Evolutionary conservation across 2,888 invertebrate species (phyloP).

Genomic region (Tyria jacobaeae): DNA sequence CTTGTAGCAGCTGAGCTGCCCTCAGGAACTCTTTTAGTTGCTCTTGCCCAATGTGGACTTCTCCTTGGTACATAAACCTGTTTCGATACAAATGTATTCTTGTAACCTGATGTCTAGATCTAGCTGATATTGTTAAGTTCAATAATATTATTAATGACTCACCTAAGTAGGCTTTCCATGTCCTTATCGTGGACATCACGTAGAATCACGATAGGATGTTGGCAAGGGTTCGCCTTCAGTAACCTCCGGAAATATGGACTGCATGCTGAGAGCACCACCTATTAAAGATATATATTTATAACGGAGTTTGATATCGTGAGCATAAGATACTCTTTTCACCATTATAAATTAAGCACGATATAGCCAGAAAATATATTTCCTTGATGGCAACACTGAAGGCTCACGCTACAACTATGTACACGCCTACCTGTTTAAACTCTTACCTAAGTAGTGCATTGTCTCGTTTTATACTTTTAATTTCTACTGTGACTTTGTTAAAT

Average conservation of each 20-base stretch:
- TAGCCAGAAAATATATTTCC: too few relatives aligned
- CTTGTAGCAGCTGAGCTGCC: constrained; percentile 95
- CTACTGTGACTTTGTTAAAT: too few relatives aligned
- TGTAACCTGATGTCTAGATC: not conserved
- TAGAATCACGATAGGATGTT: constrained; percentile 95
- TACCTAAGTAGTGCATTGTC: too few relatives aligned
- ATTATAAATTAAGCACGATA: too few relatives aligned
- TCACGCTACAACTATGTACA: too few relatives aligned
- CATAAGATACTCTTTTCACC: too few relatives aligned
- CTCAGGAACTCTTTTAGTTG: constrained; percentile 94
- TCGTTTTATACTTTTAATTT: too few relatives aligned
- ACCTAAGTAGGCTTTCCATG: constrained; percentile 94
- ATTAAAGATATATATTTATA: constrained; percentile 1
- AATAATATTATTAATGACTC: constrained; percentile 18
- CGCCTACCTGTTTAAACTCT: too few relatives aligned
- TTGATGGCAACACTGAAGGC: too few relatives aligned
- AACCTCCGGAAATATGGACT: constrained; percentile 96
- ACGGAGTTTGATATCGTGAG: not conserved
- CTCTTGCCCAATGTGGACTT: constrained; percentile 95
- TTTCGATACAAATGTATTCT: constrained; percentile 16
- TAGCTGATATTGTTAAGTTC: not conserved
- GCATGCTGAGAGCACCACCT: constrained; percentile 95
- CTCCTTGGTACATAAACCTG: constrained; percentile 97
- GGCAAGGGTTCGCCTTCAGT: constrained; percentile 95
- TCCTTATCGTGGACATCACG: constrained; percentile 94